These are phyloP conservation scores for Etheostoma perlongum DNA, from an alignment of 2,797 vertebrate species.

Conservation along the genomic window DNA sequence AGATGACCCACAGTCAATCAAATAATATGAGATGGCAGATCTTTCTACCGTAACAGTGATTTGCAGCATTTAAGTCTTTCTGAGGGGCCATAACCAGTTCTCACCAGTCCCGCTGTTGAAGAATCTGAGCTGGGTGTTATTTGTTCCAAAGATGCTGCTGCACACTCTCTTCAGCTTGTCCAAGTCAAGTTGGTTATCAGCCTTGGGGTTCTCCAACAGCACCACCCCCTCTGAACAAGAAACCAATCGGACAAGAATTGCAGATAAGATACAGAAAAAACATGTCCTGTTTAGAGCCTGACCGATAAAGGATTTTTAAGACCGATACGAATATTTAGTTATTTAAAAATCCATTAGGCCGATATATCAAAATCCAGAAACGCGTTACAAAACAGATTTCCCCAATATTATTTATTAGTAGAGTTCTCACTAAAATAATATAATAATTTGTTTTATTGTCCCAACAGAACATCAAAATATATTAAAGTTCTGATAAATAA, in stretches of 20 bases:
- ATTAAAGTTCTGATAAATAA: too few species aligned
- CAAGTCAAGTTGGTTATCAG: constrained; percentile 88
- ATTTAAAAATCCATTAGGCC: too few species aligned
- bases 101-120: constrained; percentile 89
- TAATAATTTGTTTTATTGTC: too few species aligned
- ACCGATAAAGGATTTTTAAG: too few species aligned
- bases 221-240: constrained; percentile 89
- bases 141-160: constrained; percentile 89
- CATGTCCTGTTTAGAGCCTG: not conserved
- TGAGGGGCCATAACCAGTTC: constrained; percentile 28
- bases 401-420: too few species aligned
- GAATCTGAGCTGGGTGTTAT: constrained; percentile 81
- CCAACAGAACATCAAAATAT: too few species aligned
- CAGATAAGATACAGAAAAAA: not conserved
- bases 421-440: too few species aligned
- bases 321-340: too few species aligned
- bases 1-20: not conserved
- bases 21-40: not conserved
- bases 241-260: constrained; percentile 24
- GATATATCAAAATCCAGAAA: too few species aligned
- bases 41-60: not conserved
- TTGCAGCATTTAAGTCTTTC: constrained; percentile 2
- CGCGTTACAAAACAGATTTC: too few species aligned
- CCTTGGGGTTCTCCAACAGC: constrained; percentile 96
- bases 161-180: constrained; percentile 86